Evolutionary conservation across 2,113 vertebrate species (phyloP), one percentile per base, ranked within the genome.

Genomic region (Nicator chloris): DNA sequence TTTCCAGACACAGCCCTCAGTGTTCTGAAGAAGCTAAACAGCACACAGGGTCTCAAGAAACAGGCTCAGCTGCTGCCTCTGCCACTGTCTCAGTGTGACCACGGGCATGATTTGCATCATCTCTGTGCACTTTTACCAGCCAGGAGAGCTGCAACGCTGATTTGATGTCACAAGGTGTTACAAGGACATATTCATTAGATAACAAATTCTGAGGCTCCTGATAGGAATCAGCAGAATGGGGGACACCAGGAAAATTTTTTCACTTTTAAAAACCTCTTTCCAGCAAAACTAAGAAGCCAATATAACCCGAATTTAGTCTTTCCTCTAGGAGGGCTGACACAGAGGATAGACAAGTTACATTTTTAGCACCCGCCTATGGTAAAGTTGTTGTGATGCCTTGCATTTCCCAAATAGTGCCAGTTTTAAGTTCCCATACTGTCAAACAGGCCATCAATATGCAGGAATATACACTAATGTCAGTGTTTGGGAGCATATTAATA

Each of bases 71-170:
- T 89, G 75, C 82, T 79, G 64, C 23, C 54, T 89, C 63, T 77
- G 40, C 40, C n/a, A 56, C 33, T 56, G 35, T 37, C 18, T 66
- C 51, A 84, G 49, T 49, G 57, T 44, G 56, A 68, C 30, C 56
- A 82, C 0, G 0, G 9, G 17, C 49, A 76, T 7, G 7, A 72
- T n/a, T 40, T 73, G 35, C 40, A 63, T 78, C 0, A 6, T 49
- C 65, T 93, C 57, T 71, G 27, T 22, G 50, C 16, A 24, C 18
- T 86, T 75, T 59, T n/a, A 89, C 12, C 5, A 24, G 40, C 13
- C 49, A 54, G 10, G 19, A 82, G 33, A 76, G 23, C 10, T 81
- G 77, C 81, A 92, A 70, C 27, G 73, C 21, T 81, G 24, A 69
- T 83, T 40, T 53, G 64, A 53, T 50, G 44, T 65, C 39, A 39